Evolutionary conservation across 2,113 vertebrate species (phyloP).

Genomic region (Brevimyrus niger): DNA sequence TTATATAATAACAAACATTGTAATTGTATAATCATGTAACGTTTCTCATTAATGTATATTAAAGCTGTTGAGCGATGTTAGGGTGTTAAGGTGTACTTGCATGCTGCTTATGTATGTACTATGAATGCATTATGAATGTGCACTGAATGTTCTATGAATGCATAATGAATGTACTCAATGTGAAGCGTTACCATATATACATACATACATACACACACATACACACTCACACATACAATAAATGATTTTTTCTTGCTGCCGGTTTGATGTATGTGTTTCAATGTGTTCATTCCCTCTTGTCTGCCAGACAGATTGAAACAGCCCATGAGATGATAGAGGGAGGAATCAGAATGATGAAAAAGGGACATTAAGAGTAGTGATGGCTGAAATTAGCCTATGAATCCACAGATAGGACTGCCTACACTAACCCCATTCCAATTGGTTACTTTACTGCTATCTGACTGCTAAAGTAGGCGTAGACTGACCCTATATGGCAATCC

Average conservation of each 20-base stretch:
- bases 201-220: background rate
- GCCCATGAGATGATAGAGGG: background rate
- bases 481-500: background rate
- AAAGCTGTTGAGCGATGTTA: no score
- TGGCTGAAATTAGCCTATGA: background rate
- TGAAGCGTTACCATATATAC: no score
- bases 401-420: background rate
- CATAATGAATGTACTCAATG: no score
- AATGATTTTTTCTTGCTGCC: background rate
- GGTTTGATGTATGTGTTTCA: background rate
- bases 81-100: no score
- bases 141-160: no score
- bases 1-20: no score
- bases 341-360: background rate
- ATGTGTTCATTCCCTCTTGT: background rate
- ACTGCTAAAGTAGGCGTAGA: background rate
- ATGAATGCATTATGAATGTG: no score
- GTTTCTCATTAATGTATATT: no score
- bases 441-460: background rate
- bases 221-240: no score
- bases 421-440: background rate
- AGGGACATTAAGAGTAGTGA: background rate
- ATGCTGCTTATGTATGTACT: no score
- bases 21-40: no score
- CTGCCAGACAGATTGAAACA: background rate